Evolutionary conservation across 2,797 vertebrate species (phyloP), one percentile per base, ranked within the genome.

Genomic region (Moxostoma hubbsi): DNA sequence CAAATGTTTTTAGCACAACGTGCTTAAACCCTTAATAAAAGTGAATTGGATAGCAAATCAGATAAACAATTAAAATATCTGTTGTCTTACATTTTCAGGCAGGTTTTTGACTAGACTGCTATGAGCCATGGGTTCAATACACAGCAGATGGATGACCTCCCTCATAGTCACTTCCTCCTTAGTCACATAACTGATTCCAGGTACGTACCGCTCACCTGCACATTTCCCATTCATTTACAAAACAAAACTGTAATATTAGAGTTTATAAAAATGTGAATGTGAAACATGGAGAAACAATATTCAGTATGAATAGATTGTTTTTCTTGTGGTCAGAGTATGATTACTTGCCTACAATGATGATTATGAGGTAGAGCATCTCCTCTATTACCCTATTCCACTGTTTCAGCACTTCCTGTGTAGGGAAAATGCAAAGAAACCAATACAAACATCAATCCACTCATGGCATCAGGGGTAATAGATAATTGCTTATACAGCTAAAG

Each of bases 81-180:
- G 3, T 36, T 13, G 5, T n/a, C 96, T 94, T 91, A 99, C 98
- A 2, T 98, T 96, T 85, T 99, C 97, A 36, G 98, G 96, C 78
- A 99, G 93, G 82, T 94, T 94, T 90, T 97, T 98, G 80, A 94
- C 94, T 91, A 99, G 94, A 71, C 93, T 94, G 87, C 98, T 99
- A 74, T 99, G 98, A 89, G 98, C 96, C 97, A 99, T 99, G 74
- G 98, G 96, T 87, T 98, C 96, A 87, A 98, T 99, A 87, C 96
- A 98, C 64, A 99, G 93, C 70, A 99, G 91, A 84, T 99, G 97
- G 86, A 97, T 91, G 57, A 99, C 97, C 90, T 99, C 97, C 88
- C 97, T 95, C 95, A 96, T 97, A 0, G 90, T 96, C 88, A 98
- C 95, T 0, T 99, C 96, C 85, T 99, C 96, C 89, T 94, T 97